A percentile compares a stretch with the other conserved stretches of the same genome.
These are phyloP conservation scores for Sipha maydis DNA, from an alignment of 2,888 invertebrate species.

Conservation along the genomic window DNA sequence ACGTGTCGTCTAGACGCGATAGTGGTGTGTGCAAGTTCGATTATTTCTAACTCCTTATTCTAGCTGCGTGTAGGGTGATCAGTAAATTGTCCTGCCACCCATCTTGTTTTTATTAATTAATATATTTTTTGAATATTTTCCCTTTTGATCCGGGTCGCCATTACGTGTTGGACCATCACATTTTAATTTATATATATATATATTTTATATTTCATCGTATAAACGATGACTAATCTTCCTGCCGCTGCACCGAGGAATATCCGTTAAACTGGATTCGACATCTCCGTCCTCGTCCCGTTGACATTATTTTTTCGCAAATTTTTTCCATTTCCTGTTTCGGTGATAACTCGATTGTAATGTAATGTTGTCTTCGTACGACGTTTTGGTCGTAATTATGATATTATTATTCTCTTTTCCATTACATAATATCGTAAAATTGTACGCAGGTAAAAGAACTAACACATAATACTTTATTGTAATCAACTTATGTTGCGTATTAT, in stretches of 20 bases:
- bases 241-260: background rate
- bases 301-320: background rate
- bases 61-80: background rate
- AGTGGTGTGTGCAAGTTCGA: constrained; percentile 9
- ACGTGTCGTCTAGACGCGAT: constrained; percentile 55
- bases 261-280: background rate
- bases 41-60: constrained; percentile 20
- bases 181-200: background rate
- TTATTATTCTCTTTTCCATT: background rate
- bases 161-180: background rate
- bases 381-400: no score
- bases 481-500: background rate
- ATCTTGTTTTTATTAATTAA: background rate
- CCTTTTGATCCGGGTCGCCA: background rate
- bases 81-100: background rate
- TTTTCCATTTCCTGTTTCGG: background rate
- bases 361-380: no score
- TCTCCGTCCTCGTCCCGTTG: background rate
- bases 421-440: no score
- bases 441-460: no score
- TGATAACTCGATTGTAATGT: no score
- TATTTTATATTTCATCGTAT: background rate
- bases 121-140: background rate
- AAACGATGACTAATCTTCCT: background rate
- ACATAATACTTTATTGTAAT: background rate